A percentile compares a stretch with the other conserved stretches of the same genome.
Conservation (phyloP, 2,888 invertebrate species). For the Sinodicranocentrus sp. region DNA sequence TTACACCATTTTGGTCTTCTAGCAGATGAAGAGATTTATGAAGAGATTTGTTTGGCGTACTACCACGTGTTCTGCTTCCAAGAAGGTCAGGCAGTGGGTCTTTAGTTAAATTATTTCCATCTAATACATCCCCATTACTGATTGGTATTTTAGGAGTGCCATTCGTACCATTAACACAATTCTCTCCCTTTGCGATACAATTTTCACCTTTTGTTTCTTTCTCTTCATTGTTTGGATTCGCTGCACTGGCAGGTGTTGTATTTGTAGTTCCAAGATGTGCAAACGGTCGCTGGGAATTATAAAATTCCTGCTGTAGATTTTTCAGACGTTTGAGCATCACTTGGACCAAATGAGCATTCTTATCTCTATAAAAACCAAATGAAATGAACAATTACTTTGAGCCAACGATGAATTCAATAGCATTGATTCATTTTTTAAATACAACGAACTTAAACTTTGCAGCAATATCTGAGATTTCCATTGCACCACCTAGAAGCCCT, state of each 20-base stretch:
- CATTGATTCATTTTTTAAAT: neutral
- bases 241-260: neutral
- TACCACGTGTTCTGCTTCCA: slow-evolving; percentile 2
- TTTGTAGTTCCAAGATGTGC: slow-evolving; percentile 80
- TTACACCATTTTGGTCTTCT: slow-evolving; percentile 31
- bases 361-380: slow-evolving; percentile 64
- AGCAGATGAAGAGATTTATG: slow-evolving; percentile 13
- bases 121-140: slow-evolving; percentile 30
- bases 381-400: neutral
- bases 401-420: neutral
- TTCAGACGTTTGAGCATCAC: slow-evolving; percentile 91
- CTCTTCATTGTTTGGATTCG: slow-evolving; percentile 13
- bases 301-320: slow-evolving; percentile 83
- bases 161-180: slow-evolving; percentile 24
- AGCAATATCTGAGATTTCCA: slow-evolving; percentile 98
- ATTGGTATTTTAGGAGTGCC: slow-evolving; percentile 18
- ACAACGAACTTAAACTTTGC: slow-evolving; percentile 83
- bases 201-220: slow-evolving; percentile 29
- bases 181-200: neutral
- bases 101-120: slow-evolving; percentile 2
- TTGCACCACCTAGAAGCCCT: slow-evolving; percentile 94
- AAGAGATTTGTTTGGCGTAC: slow-evolving; percentile 39
- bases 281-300: slow-evolving; percentile 80
- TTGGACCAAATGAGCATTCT: slow-evolving; percentile 84
- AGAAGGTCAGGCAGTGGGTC: slow-evolving; percentile 9